Percentiles rank a stretch among this genome's conserved stretches.
These are phyloP conservation scores for Acinonyx jubatus DNA, from an alignment of 2,113 vertebrate genomes.

Conservation along the genomic window DNA sequence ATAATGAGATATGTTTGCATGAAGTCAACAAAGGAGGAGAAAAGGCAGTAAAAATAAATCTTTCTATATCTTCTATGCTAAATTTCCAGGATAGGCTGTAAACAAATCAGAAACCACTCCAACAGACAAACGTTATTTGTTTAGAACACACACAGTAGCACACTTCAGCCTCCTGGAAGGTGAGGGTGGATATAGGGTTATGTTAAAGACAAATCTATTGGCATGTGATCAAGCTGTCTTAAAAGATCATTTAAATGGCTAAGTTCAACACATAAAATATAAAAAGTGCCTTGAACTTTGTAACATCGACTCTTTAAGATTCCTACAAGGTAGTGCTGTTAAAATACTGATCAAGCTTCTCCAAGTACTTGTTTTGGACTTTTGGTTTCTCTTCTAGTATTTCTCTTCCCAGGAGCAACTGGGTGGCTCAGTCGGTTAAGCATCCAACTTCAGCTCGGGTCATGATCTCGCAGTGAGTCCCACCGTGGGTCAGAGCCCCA, in stretches of 20 bases:
- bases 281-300: neutral
- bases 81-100: neutral
- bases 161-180: neutral
- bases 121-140: neutral
- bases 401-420: neutral
- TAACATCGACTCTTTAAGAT: neutral
- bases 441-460: no score
- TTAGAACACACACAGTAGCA: neutral
- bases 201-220: neutral
- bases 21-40: neutral
- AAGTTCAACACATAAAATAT: neutral
- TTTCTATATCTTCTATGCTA: neutral
- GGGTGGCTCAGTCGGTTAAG: no score
- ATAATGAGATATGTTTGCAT: neutral
- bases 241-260: neutral
- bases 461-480: no score
- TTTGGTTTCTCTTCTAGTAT: neutral
- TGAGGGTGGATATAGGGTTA: neutral
- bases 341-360: neutral
- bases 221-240: neutral
- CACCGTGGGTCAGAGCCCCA: no score
- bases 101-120: neutral
- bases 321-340: neutral
- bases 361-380: neutral
- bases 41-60: neutral